A percentile compares a stretch with the other conserved stretches of the same genome.
Conservation (phyloP, 2,888 invertebrate genomes). For the Caenorhabditis sulstoni region DNA sequence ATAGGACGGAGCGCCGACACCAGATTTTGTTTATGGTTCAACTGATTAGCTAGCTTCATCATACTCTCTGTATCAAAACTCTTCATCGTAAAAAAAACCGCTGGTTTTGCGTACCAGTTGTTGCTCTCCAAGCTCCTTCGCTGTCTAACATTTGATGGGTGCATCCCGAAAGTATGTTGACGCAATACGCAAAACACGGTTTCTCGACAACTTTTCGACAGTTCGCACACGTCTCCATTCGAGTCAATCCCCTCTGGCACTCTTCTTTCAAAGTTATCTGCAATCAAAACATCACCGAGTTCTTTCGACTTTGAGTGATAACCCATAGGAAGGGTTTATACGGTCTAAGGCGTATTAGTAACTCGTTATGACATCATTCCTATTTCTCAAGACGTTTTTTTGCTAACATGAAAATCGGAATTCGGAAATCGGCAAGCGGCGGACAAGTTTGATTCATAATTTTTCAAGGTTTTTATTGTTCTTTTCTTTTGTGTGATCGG, state of each 20-base stretch:
- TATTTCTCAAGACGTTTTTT: not conserved
- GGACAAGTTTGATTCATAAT: not conserved
- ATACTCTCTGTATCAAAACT: conserved; percentile 47
- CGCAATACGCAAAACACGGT: conserved; percentile 46
- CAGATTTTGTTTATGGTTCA: conserved; percentile 49
- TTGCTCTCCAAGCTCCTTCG: conserved; percentile 46
- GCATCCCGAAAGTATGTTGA: conserved; percentile 56
- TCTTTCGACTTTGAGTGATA: not conserved
- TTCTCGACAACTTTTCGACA: conserved; percentile 35
- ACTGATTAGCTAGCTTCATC: conserved; percentile 34
- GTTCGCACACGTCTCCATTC: conserved; percentile 51
- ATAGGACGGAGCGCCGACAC: conserved; percentile 46
- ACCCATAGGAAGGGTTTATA: conserved; percentile 33
- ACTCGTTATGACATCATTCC: conserved; percentile 40
- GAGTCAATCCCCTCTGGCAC: conserved; percentile 43
- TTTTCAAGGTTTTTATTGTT: conserved; percentile 31
- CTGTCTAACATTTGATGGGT: conserved; percentile 52
- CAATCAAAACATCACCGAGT: conserved; percentile 40
- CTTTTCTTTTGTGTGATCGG: not conserved
- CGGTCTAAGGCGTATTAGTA: conserved; percentile 33
- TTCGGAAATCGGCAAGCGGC: too few species aligned
- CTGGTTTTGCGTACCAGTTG: conserved; percentile 19
- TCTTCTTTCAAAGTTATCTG: conserved; percentile 58
- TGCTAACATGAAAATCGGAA: not conserved
- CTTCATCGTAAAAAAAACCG: too few species aligned